Evolutionary conservation across 2,888 invertebrate species (phyloP).

Genomic region (Clistopyga incitator): DNA sequence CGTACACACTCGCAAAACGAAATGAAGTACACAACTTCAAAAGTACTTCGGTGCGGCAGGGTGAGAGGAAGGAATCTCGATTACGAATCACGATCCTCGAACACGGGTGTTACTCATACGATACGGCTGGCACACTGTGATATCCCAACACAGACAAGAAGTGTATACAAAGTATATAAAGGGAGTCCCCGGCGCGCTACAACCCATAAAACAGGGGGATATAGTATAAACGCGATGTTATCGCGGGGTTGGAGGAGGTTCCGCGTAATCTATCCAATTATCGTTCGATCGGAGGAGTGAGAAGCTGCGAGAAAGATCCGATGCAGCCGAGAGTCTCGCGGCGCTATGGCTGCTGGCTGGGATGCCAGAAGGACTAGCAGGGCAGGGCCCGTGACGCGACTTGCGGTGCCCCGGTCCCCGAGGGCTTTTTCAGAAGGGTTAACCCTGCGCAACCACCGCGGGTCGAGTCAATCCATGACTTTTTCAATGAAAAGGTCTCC

Average conservation of each 20-base stretch:
- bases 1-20: neutral
- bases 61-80: constrained; percentile 49
- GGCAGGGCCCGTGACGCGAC: constrained; percentile 38
- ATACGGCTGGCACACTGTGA: constrained; percentile 45
- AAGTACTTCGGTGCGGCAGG: neutral
- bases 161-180: constrained; percentile 54
- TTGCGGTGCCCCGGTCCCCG: constrained; percentile 33
- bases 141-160: constrained; percentile 36
- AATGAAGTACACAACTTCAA: neutral
- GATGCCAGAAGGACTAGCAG: constrained; percentile 56
- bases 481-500: too few species aligned
- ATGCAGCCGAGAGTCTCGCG: constrained; percentile 24
- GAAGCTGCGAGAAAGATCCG: constrained; percentile 55
- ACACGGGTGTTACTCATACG: constrained; percentile 61
- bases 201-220: constrained; percentile 77
- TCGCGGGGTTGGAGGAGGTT: constrained; percentile 80
- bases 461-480: too few species aligned
- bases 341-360: constrained; percentile 11
- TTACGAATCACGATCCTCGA: constrained; percentile 54
- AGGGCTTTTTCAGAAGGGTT: constrained; percentile 21
- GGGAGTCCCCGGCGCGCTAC: constrained; percentile 72
- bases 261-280: constrained; percentile 84
- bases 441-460: too few species aligned
- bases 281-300: constrained; percentile 80
- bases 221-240: constrained; percentile 79